phyloP scores from a whole-genome alignment of 2,797 vertebrate species.

The Siniperca obscura region DNA sequence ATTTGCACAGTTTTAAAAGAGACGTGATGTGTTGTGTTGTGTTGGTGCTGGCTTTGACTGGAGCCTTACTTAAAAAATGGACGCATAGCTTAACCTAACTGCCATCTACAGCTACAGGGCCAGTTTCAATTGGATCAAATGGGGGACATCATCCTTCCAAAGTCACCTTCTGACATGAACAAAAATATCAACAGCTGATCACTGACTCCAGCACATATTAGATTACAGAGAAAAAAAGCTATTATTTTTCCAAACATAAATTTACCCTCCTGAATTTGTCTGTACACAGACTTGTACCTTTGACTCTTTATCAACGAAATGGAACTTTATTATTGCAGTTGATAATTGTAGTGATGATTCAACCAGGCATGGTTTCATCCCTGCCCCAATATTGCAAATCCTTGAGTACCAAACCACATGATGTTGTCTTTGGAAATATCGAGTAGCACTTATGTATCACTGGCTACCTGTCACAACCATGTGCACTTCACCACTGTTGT shows the following conservation, averaged over 20 bases:
- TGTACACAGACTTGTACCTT: background rate
- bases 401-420: background rate
- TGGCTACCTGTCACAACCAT: background rate
- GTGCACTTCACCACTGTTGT: slow-evolving; percentile 1
- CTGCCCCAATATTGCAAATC: background rate
- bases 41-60: background rate
- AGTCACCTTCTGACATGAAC: slow-evolving; percentile 13
- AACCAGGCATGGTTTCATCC: background rate
- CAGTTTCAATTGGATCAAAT: slow-evolving; percentile 8
- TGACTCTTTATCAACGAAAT: slow-evolving; percentile 7
- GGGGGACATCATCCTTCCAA: background rate
- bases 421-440: background rate
- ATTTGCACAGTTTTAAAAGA: background rate
- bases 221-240: background rate
- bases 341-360: slow-evolving; percentile 18
- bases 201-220: background rate
- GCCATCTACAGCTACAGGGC: background rate
- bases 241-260: slow-evolving; percentile 11
- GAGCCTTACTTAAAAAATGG: background rate
- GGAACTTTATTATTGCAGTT: background rate
- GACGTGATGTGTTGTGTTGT: background rate
- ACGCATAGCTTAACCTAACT: background rate
- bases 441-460: background rate
- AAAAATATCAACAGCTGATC: slow-evolving; percentile 14
- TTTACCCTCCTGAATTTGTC: background rate